A percentile compares a stretch with the other conserved stretches of the same genome.
Evolutionary conservation across 2,113 vertebrate genomes (phyloP).

Genomic region (Casuarius casuarius): DNA sequence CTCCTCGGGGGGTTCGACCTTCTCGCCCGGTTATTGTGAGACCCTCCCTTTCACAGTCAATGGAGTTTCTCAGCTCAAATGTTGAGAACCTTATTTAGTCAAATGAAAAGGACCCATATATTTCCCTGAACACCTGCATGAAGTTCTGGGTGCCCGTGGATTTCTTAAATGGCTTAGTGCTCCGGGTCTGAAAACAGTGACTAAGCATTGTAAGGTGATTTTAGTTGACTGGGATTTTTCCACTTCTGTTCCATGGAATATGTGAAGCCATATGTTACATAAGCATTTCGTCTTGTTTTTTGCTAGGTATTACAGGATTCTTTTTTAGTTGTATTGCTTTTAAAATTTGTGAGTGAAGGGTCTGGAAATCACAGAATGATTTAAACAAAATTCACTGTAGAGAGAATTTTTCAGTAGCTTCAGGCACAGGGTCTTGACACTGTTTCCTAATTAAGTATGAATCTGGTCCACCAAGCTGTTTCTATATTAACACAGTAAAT

Average conservation of each 20-base stretch:
- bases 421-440: neutral
- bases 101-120: neutral
- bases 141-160: neutral
- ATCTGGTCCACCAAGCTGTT: constrained; percentile 31
- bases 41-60: neutral
- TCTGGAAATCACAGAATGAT: neutral
- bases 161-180: neutral
- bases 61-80: neutral
- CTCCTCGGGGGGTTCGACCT: neutral
- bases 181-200: neutral
- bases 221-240: neutral
- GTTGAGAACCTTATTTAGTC: neutral
- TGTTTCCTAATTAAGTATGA: constrained; percentile 14
- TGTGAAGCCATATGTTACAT: neutral
- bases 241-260: neutral
- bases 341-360: neutral
- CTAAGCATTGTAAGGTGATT: neutral
- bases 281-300: neutral
- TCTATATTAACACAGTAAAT: constrained; percentile 36
- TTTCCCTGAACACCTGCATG: neutral
- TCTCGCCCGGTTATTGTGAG: accelerated
- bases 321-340: neutral
- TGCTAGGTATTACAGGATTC: neutral
- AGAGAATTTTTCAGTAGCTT: constrained; percentile 18
- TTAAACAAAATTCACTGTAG: neutral